Percentiles rank a stretch among this genome's conserved stretches.
These are phyloP conservation scores for Eospalax fontanierii DNA, from an alignment of 2,797 vertebrate genomes.

Conservation along the genomic window DNA sequence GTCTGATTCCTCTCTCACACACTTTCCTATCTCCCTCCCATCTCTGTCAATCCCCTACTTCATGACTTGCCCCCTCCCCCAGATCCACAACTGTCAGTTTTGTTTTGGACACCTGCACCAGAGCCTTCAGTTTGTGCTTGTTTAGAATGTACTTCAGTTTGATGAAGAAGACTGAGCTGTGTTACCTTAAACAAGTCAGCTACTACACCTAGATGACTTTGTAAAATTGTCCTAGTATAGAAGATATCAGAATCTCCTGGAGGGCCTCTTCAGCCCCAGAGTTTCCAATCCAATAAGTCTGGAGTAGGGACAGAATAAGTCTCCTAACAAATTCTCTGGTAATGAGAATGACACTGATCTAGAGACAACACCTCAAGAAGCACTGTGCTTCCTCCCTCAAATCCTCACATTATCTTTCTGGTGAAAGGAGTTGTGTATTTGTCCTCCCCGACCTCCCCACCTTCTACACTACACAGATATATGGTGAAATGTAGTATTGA, in stretches of 20 bases:
- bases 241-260: not conserved
- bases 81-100: not conserved
- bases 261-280: not conserved
- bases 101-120: not conserved
- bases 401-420: constrained; percentile 3
- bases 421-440: not conserved
- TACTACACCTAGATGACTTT: not conserved
- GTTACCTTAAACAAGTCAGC: not conserved
- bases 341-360: not conserved
- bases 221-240: not conserved
- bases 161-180: not conserved
- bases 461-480: not conserved
- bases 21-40: not conserved
- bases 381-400: not conserved
- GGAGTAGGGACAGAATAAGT: not conserved
- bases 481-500: constrained; percentile 14
- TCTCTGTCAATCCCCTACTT: not conserved
- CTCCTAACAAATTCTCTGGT: not conserved
- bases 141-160: not conserved
- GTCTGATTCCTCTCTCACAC: not conserved
- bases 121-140: not conserved
- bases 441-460: not conserved
- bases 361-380: not conserved
- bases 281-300: not conserved
- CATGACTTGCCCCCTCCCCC: not conserved